Evolutionary conservation across 2,888 invertebrate genomes (phyloP), one percentile per base, ranked within the genome.

Genomic region (Ptychoptera albimana): DNA sequence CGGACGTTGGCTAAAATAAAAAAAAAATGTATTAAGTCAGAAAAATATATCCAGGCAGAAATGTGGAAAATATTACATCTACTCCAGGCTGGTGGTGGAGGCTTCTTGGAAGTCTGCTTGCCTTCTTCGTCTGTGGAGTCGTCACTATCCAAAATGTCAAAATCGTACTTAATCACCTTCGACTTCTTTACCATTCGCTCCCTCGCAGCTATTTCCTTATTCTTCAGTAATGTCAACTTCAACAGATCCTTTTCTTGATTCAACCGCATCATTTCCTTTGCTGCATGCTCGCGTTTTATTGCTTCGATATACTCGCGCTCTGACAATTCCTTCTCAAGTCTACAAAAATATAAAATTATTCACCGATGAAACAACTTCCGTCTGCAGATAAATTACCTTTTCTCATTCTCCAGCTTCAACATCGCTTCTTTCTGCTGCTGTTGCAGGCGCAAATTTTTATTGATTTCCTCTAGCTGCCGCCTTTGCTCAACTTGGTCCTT

Each of bases 41-140:
- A n/a, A n/a, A n/a, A n/a, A n/a, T n/a, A n/a, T n/a, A n/a, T n/a
- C n/a, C n/a, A n/a, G n/a, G n/a, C n/a, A n/a, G n/a, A n/a, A n/a
- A n/a, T n/a, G n/a, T n/a, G n/a, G n/a, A n/a, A n/a, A n/a, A n/a
- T n/a, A n/a, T n/a, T 59, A 68, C 70, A 59, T 54, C 55, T 56
- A 51, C 65, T 62, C 71, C 71, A 72, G 29, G 47, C 46, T 10
- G 70, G 69, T 38, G 60, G 59, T 7, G 54, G 52, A 30, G 58
- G 59, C 5, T 60, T 54, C 50, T 59, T 58, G 48, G 55, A 55
- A 32, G 54, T 54, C 4, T 57, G 53, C 47, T 61, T 63, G 37
- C 56, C 57, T 48, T 66, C 66, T 37, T 67, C 67, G 49, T 66
- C 66, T 8, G 66, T 66, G 7, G 65, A 64, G 50, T 67, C 66